These are phyloP conservation scores for Rhombomys opimus DNA, from an alignment of 2,113 vertebrate genomes.

Conservation along the genomic window DNA sequence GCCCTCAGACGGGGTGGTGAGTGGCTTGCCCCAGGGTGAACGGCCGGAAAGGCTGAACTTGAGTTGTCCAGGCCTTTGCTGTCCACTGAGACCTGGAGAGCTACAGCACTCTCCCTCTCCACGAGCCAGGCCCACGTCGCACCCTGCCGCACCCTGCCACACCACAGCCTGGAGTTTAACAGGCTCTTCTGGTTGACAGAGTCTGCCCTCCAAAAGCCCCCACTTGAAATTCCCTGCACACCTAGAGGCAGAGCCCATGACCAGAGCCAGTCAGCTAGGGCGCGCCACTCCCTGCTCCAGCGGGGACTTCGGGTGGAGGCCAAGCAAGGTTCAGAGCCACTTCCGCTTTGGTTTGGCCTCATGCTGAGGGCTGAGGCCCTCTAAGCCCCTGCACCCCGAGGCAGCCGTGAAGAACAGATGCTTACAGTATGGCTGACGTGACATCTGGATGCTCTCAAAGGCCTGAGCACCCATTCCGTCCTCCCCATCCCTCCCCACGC, in stretches of 20 bases:
- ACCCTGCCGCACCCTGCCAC: background rate
- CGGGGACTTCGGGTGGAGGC: rapidly evolving
- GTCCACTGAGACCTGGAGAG: background rate
- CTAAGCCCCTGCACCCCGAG: rapidly evolving
- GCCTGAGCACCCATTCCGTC: background rate
- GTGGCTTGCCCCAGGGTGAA: background rate
- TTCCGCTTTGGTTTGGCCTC: background rate
- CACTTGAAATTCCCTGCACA: background rate
- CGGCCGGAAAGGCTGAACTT: background rate
- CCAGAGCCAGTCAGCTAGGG: background rate
- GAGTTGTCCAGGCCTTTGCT: background rate
- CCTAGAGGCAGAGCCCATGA: background rate
- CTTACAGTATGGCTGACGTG: rapidly evolving
- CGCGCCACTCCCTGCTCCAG: background rate
- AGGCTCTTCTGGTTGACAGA: background rate
- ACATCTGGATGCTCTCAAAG: background rate
- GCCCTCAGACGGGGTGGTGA: background rate
- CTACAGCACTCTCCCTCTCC: background rate
- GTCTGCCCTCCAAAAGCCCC: background rate
- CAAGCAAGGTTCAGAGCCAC: background rate
- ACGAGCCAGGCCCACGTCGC: background rate
- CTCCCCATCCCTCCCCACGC: background rate
- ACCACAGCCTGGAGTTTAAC: rapidly evolving
- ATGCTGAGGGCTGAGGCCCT: background rate
- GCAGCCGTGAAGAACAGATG: background rate